Conservation (phyloP, 2,888 invertebrate species). For the Nemapogon koenigi region DNA sequence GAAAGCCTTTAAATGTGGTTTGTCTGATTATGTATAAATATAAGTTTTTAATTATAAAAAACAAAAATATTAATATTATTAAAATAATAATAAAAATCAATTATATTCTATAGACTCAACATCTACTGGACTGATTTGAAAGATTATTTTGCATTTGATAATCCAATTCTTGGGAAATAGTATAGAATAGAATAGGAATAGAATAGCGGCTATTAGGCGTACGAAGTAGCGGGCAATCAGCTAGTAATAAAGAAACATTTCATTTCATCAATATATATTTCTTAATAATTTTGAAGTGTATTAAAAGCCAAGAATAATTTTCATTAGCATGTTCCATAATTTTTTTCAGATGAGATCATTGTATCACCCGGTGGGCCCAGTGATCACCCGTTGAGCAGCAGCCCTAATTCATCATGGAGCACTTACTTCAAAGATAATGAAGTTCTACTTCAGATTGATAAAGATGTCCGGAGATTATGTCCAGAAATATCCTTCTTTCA, state of each 20-base stretch:
- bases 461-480: constrained; percentile 92
- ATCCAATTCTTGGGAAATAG: no score
- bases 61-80: neutral
- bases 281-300: neutral
- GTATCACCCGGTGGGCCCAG: constrained; percentile 78
- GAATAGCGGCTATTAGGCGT: neutral
- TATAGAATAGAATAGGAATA: neutral
- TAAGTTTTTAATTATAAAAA: no score
- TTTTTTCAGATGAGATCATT: constrained; percentile 79
- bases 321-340: no score
- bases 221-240: no score
- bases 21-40: no score
- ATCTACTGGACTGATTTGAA: neutral
- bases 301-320: no score
- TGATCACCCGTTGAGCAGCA: constrained; percentile 94
- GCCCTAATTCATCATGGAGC: constrained; percentile 95
- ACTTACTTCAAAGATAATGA: constrained; percentile 97
- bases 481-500: constrained; percentile 99
- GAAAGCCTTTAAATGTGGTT: no score
- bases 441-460: constrained; percentile 96
- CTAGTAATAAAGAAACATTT: no score
- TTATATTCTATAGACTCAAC: neutral
- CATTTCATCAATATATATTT: neutral
- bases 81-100: neutral
- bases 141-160: neutral